Conservation (phyloP, 2,113 vertebrate genomes). For the Galbula dea region DNA sequence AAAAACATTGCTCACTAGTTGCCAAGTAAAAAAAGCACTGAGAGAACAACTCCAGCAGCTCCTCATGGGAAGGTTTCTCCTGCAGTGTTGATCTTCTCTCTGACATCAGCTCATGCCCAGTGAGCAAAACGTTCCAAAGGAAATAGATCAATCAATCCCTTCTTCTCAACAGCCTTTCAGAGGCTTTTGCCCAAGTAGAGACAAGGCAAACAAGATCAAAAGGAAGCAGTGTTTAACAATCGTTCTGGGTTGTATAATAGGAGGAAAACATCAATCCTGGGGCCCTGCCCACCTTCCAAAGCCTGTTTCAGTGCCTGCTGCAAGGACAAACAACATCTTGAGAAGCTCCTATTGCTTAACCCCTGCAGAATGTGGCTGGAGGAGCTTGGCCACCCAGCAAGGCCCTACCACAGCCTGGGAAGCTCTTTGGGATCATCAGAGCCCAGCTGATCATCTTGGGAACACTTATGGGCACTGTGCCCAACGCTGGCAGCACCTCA, state of each 20-base stretch:
- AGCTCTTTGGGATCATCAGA: background rate
- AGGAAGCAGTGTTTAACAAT: background rate
- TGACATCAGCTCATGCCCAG: rapidly evolving
- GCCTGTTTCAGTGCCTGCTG: background rate
- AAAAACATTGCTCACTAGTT: background rate
- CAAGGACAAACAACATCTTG: background rate
- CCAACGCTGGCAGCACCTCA: background rate
- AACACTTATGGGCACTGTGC: background rate
- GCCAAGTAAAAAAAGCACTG: background rate
- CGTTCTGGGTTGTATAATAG: background rate
- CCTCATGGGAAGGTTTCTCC: background rate
- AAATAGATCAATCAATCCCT: background rate
- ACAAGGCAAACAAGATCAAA: background rate
- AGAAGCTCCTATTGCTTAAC: background rate
- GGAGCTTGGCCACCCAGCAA: background rate
- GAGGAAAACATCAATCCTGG: background rate
- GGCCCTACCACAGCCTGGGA: rapidly evolving
- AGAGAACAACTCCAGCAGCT: background rate
- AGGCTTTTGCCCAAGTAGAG: background rate
- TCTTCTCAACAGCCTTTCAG: background rate
- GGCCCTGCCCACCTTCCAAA: background rate
- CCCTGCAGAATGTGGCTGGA: background rate
- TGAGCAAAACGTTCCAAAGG: background rate
- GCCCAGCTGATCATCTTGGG: background rate
- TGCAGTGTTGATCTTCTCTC: background rate